Percentiles rank a stretch among this genome's conserved stretches.
phyloP scores from a whole-genome alignment of 2,113 vertebrate species.

The Manacus vitellinus region DNA sequence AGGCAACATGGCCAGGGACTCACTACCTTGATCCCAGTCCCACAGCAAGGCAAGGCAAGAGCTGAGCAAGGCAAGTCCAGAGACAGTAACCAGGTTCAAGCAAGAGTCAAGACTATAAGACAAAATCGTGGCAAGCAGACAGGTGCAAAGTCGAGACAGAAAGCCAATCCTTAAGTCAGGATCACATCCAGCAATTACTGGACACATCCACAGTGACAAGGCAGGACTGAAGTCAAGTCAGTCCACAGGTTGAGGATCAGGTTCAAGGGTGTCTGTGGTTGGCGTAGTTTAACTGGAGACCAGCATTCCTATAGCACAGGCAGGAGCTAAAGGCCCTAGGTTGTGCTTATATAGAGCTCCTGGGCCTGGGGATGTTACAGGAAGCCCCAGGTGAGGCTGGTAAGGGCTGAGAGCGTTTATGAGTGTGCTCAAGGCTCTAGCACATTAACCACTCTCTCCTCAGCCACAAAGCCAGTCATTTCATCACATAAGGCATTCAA shows the following conservation, averaged over 20 bases:
- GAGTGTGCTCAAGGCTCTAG: neutral
- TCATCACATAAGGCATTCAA: neutral
- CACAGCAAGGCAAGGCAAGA: too few relatives aligned
- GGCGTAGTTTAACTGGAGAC: neutral
- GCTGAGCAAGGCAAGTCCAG: neutral
- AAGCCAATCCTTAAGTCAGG: neutral
- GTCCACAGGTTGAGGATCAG: neutral
- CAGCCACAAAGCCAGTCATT: neutral
- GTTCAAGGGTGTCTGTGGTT: neutral
- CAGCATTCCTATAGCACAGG: neutral
- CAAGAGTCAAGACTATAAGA: neutral
- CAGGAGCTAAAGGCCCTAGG: neutral
- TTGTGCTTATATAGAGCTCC: neutral
- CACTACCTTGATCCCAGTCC: neutral
- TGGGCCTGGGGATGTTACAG: neutral
- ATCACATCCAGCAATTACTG: neutral
- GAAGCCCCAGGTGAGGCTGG: neutral
- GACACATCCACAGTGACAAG: neutral
- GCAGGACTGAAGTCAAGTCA: neutral
- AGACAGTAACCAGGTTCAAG: accelerated
- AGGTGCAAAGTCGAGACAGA: neutral
- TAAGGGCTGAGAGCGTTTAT: neutral
- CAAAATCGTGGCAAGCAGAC: neutral
- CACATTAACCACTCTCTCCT: neutral
- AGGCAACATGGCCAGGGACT: neutral